Percentiles rank a stretch among this genome's conserved stretches.
phyloP scores from a whole-genome alignment of 2,888 invertebrate genomes.

The Blera fallax region DNA sequence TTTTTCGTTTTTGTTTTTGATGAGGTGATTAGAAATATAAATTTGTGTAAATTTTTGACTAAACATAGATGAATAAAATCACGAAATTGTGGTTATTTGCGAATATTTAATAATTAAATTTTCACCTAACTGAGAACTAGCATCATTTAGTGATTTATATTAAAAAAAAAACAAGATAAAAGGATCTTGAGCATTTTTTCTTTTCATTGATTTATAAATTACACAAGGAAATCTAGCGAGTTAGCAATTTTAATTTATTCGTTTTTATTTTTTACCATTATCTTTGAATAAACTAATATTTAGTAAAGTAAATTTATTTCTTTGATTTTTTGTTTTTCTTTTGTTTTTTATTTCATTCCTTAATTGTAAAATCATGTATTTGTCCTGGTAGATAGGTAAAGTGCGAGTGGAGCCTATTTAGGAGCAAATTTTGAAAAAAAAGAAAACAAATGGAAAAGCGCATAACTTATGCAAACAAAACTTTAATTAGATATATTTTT shows the following conservation, averaged over 20 bases:
- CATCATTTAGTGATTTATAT: background rate
- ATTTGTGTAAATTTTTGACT: conserved; percentile 44
- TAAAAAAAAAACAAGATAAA: background rate
- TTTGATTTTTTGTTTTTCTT: conserved; percentile 1
- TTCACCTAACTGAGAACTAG: conserved; percentile 2
- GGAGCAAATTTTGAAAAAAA: too few relatives aligned
- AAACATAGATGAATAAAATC: background rate
- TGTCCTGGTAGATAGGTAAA: too few relatives aligned
- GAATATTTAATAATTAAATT: background rate
- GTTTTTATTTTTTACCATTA: conserved; percentile 15
- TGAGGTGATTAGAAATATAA: background rate
- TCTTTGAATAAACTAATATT: conserved; percentile 68
- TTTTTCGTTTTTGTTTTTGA: background rate
- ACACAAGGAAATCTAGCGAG: conserved; percentile 16
- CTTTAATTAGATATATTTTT: too few relatives aligned
- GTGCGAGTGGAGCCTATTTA: too few relatives aligned
- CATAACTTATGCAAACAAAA: too few relatives aligned
- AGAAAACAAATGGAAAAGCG: too few relatives aligned
- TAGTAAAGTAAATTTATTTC: conserved; percentile 35
- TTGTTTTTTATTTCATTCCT: background rate
- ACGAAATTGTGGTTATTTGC: conserved; percentile 20
- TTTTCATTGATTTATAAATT: background rate
- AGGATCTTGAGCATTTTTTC: background rate
- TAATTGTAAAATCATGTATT: background rate
- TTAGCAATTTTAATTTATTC: conserved; percentile 52